phyloP scores from a whole-genome alignment of 2,797 vertebrate species.

The Esox lucius region DNA sequence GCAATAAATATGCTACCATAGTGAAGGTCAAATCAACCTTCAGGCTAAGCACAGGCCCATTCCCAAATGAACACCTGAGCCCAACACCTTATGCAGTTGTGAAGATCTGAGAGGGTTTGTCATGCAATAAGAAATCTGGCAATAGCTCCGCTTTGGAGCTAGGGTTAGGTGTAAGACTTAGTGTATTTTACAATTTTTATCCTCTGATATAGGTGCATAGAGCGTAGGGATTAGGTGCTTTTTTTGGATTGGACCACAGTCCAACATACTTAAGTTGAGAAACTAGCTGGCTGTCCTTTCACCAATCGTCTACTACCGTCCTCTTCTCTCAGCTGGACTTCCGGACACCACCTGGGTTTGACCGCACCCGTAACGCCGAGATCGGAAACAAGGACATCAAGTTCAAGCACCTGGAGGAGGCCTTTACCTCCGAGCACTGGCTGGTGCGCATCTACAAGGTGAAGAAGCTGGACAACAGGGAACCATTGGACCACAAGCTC shows the following conservation, averaged over 20 bases:
- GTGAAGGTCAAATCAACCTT: not conserved
- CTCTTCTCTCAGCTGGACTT: conserved; percentile 88
- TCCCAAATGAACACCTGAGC: too few relatives aligned
- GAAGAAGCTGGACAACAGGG: conserved; percentile 94
- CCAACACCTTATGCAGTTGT: too few relatives aligned
- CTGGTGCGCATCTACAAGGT: conserved; percentile 99
- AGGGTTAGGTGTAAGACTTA: not conserved
- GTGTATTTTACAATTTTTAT: too few relatives aligned
- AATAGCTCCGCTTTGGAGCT: too few relatives aligned
- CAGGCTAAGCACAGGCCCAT: not conserved
- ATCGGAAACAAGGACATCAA: conserved; percentile 99
- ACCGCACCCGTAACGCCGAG: conserved; percentile 96
- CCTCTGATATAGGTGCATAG: too few relatives aligned
- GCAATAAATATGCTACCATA: not conserved
- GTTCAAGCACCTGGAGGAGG: conserved; percentile 97
- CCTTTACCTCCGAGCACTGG: conserved; percentile 99
- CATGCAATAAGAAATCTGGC: too few relatives aligned
- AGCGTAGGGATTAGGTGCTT: too few relatives aligned
- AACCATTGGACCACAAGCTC: conserved; percentile 90
- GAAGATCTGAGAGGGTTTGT: too few relatives aligned
- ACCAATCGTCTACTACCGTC: not conserved
- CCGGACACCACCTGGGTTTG: conserved; percentile 96
- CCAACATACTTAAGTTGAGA: too few relatives aligned
- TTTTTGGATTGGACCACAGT: too few relatives aligned
- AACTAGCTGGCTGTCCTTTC: not conserved